Conservation (phyloP, 2,797 vertebrate species). For the Typhlichthys eigenmanni region DNA sequence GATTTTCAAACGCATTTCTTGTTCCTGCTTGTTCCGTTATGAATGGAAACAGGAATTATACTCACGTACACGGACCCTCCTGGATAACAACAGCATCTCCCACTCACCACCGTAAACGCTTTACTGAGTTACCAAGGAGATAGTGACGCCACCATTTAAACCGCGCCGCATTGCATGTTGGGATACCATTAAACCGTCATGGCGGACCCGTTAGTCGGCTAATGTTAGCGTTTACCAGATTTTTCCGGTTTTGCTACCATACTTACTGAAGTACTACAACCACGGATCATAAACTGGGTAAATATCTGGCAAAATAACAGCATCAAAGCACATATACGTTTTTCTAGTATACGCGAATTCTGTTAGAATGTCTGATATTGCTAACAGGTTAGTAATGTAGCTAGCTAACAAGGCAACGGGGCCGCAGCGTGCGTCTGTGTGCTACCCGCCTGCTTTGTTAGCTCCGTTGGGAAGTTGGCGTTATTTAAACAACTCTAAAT, state of each 20-base stretch:
- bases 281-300: constrained; percentile 37
- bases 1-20: too few species aligned
- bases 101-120: too few species aligned
- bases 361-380: constrained; percentile 16
- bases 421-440: constrained; percentile 39
- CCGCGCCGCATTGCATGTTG: constrained; percentile 64
- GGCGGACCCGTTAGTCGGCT: constrained; percentile 64
- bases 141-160: constrained; percentile 64
- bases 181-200: constrained; percentile 66
- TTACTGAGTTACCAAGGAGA: constrained; percentile 61
- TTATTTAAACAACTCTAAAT: background rate
- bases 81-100: too few species aligned
- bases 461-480: background rate
- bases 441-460: background rate
- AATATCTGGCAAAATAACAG: background rate
- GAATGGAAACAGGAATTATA: too few species aligned
- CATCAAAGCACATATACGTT: accelerated
- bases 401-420: constrained; percentile 31
- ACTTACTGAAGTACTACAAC: constrained; percentile 1
- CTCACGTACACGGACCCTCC: too few species aligned
- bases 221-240: constrained; percentile 53
- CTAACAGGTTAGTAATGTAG: constrained; percentile 41
- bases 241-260: constrained; percentile 26
- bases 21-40: too few species aligned
- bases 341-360: constrained; percentile 13